These are phyloP conservation scores for Cyprinodon variegatus DNA, from an alignment of 2,113 vertebrate species.

Conservation along the genomic window DNA sequence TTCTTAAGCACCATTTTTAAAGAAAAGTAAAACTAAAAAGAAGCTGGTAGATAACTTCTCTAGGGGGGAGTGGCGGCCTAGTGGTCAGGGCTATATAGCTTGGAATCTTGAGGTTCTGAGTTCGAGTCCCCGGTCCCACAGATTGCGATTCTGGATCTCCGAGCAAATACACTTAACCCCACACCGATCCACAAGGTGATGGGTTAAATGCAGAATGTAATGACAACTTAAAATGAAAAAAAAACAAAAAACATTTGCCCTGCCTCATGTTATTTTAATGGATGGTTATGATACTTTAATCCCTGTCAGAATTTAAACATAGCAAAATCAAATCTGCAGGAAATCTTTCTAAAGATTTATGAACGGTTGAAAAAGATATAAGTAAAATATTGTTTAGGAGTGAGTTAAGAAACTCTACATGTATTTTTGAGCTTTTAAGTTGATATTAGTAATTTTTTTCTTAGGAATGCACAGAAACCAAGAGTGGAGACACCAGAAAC, in stretches of 20 bases:
- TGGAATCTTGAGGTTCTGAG: no score
- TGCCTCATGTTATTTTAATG: not conserved
- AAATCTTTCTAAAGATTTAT: not conserved
- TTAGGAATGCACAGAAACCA: not conserved
- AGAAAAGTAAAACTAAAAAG: not conserved
- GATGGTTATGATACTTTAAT: not conserved
- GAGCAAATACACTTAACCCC: no score
- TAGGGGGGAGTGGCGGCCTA: no score
- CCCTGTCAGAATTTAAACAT: not conserved
- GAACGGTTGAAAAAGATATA: not conserved
- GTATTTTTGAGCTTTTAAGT: not conserved
- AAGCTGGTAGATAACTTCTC: no score
- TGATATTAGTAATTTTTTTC: not conserved
- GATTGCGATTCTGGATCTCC: no score
- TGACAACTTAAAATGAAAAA: not conserved
- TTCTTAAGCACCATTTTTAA: not conserved
- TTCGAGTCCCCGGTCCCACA: no score
- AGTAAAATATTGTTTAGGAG: not conserved
- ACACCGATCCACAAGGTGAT: no score
- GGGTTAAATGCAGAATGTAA: no score
- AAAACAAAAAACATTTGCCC: not conserved
- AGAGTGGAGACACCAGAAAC: slow-evolving; percentile 49
- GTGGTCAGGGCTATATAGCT: no score
- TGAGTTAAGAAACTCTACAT: not conserved
- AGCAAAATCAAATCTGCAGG: not conserved